phyloP scores from a whole-genome alignment of 1,140 invertebrate genomes.

The Conus betulinus region DNA sequence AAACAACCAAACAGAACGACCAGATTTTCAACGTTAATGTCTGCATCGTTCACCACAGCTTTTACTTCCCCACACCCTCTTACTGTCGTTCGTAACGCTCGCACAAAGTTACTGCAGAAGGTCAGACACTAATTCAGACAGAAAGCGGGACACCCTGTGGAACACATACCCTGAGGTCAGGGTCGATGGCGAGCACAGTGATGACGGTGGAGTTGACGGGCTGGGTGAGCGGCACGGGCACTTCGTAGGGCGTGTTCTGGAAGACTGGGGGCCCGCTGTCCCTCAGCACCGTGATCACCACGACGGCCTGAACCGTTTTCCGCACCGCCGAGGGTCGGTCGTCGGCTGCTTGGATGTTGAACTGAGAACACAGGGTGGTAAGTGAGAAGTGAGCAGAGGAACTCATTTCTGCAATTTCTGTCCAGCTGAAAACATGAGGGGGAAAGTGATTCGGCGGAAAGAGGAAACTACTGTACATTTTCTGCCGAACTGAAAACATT shows the following conservation, averaged over 20 bases:
- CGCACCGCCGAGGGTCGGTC: constrained; percentile 25
- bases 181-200: constrained; percentile 49
- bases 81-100: too few relatives aligned
- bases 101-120: too few relatives aligned
- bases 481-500: too few relatives aligned
- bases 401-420: background rate
- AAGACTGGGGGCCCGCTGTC: constrained; percentile 55
- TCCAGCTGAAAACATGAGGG: background rate
- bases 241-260: constrained; percentile 44
- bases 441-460: too few relatives aligned
- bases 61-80: too few relatives aligned
- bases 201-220: constrained; percentile 52
- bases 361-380: constrained; percentile 42
- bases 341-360: constrained; percentile 51
- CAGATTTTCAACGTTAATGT: too few relatives aligned
- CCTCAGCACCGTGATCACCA: constrained; percentile 44
- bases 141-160: too few relatives aligned
- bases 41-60: too few relatives aligned
- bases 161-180: constrained; percentile 48
- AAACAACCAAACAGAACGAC: too few relatives aligned
- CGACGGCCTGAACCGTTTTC: constrained; percentile 35
- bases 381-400: background rate
- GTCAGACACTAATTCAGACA: too few relatives aligned
- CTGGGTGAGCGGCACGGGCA: constrained; percentile 45
- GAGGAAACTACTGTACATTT: too few relatives aligned